Percentiles rank a stretch among this genome's conserved stretches.
These are phyloP conservation scores for Hemiscyllium ocellatum DNA, from an alignment of 2,113 vertebrate species.

Conservation along the genomic window DNA sequence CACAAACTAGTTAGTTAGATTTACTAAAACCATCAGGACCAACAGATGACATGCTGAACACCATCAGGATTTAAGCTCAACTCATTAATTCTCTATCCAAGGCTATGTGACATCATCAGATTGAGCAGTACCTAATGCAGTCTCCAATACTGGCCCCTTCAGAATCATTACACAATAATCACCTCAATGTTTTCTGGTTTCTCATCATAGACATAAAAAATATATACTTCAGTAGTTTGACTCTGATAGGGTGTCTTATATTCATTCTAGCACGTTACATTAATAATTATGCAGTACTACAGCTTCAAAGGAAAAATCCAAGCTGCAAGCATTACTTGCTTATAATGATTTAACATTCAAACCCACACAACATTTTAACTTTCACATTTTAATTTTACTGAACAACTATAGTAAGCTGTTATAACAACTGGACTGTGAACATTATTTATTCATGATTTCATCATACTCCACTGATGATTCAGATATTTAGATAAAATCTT, in stretches of 20 bases:
- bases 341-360: not conserved
- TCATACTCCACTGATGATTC: not conserved
- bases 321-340: not conserved
- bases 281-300: not conserved
- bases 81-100: too few relatives aligned
- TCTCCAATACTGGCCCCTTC: too few relatives aligned
- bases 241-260: not conserved
- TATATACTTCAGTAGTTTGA: not conserved
- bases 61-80: too few relatives aligned
- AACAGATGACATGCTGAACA: too few relatives aligned
- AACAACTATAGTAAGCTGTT: not conserved
- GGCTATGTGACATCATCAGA: too few relatives aligned
- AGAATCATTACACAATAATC: too few relatives aligned
- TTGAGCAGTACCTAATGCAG: too few relatives aligned
- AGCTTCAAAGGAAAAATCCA: not conserved
- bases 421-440: not conserved
- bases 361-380: not conserved
- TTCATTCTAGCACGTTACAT: not conserved
- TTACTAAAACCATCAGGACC: too few relatives aligned
- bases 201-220: not conserved
- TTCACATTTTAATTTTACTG: not conserved
- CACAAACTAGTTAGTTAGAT: too few relatives aligned
- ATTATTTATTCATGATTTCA: constrained; percentile 6
- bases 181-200: not conserved
- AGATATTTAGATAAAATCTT: not conserved